Evolutionary conservation across 37 sponge, comb jelly and placozoan species (phyloP).

Genomic region (Beroe forskalii): DNA sequence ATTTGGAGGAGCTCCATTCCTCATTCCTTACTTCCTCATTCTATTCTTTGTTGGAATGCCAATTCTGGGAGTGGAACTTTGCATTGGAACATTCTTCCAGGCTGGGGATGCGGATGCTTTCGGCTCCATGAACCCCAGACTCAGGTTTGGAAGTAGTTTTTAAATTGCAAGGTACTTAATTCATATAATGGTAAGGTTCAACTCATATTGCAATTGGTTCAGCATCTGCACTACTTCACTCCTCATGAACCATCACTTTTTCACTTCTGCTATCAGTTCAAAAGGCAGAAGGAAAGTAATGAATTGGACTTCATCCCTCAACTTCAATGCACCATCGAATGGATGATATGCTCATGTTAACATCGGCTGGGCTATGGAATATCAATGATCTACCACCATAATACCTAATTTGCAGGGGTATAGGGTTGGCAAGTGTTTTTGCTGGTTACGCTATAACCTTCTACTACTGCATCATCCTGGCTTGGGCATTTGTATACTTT

Average conservation of each 20-base stretch:
- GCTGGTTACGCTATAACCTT: slow-evolving; percentile 55
- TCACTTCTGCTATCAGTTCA: too few relatives aligned
- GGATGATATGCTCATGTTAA: too few relatives aligned
- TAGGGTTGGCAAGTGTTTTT: slow-evolving; percentile 53
- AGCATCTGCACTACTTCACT: too few relatives aligned
- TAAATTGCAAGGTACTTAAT: too few relatives aligned
- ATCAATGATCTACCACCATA: too few relatives aligned
- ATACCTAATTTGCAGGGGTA: slow-evolving; percentile 52
- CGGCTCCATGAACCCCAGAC: slow-evolving; percentile 53
- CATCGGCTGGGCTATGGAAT: too few relatives aligned
- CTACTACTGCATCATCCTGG: slow-evolving; percentile 53
- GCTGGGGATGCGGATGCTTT: slow-evolving; percentile 59
- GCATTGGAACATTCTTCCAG: slow-evolving; percentile 66
- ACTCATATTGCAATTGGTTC: too few relatives aligned
- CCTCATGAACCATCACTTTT: too few relatives aligned
- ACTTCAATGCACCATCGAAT: too few relatives aligned
- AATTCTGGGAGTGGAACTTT: slow-evolving; percentile 60
- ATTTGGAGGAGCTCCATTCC: slow-evolving; percentile 61
- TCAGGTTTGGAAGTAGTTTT: slow-evolving; percentile 36
- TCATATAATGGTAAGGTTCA: too few relatives aligned
- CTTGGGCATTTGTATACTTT: slow-evolving; percentile 31
- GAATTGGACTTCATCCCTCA: too few relatives aligned
- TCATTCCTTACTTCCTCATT: slow-evolving; percentile 65
- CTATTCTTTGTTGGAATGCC: slow-evolving; percentile 64
- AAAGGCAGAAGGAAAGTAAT: too few relatives aligned